Percentiles rank a stretch among this genome's conserved stretches.
These are phyloP conservation scores for Hozukius guyotensis DNA, from an alignment of 2,797 vertebrate genomes.

Conservation along the genomic window DNA sequence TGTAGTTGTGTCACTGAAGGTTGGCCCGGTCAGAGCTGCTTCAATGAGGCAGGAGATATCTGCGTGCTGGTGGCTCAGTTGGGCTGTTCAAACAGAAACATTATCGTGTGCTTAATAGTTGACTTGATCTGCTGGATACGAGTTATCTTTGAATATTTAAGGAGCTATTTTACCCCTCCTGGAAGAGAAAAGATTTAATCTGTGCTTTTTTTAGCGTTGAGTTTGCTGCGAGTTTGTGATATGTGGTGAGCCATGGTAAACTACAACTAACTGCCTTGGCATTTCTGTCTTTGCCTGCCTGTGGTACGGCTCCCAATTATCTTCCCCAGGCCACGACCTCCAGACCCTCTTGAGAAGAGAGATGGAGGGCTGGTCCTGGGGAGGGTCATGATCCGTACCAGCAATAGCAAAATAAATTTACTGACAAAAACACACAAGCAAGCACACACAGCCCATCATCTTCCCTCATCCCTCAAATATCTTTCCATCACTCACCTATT, in stretches of 20 bases:
- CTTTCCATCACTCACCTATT: slow-evolving; percentile 15
- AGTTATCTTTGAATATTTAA: neutral
- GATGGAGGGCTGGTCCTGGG: slow-evolving; percentile 20
- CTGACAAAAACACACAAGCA: neutral
- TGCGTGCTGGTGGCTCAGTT: slow-evolving; percentile 18
- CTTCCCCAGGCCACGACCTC: slow-evolving; percentile 39
- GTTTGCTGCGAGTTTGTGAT: neutral
- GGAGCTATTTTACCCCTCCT: neutral
- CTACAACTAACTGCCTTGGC: slow-evolving; percentile 6
- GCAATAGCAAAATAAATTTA: slow-evolving; percentile 11
- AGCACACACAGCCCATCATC: neutral
- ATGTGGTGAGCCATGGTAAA: slow-evolving; percentile 4
- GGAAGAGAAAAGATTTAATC: neutral
- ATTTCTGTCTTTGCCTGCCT: slow-evolving; percentile 31
- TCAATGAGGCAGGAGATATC: slow-evolving; percentile 43
- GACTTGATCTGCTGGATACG: neutral
- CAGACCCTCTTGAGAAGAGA: slow-evolving; percentile 29
- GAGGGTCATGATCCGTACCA: slow-evolving; percentile 40
- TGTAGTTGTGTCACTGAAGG: slow-evolving; percentile 61
- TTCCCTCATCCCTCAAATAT: slow-evolving; percentile 1
- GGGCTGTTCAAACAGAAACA: slow-evolving; percentile 7
- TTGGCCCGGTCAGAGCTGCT: slow-evolving; percentile 42
- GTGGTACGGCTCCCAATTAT: slow-evolving; percentile 54
- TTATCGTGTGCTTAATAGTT: neutral
- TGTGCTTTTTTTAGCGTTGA: neutral